Conservation (phyloP, 2,113 vertebrate species). For the Scortum barcoo region DNA sequence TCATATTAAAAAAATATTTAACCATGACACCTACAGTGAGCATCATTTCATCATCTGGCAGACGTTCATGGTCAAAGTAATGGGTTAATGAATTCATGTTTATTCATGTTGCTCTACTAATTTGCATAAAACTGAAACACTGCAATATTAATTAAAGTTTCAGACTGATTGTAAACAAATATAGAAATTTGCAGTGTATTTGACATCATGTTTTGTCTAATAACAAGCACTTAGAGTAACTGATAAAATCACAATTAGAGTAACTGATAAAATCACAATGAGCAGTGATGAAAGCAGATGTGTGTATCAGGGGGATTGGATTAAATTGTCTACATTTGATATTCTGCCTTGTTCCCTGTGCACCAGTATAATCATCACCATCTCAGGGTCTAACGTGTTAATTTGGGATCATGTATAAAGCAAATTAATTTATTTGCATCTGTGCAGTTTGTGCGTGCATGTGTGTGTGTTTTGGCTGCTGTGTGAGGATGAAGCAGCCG, state of each 20-base stretch:
- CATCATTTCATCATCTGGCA: constrained; percentile 35
- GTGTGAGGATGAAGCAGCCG: not conserved
- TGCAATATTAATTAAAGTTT: constrained; percentile 27
- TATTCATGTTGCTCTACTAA: constrained; percentile 38
- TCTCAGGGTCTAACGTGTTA: constrained; percentile 55
- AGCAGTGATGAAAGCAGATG: constrained; percentile 41
- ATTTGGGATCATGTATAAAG: constrained; percentile 61
- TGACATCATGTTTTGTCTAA: constrained; percentile 35
- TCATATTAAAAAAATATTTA: constrained; percentile 25
- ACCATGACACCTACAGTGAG: constrained; percentile 16
- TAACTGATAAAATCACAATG: constrained; percentile 6
- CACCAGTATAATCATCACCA: constrained; percentile 39
- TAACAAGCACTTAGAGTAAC: constrained; percentile 12
- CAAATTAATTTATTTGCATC: constrained; percentile 56
- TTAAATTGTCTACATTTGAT: constrained; percentile 55
- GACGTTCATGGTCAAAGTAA: constrained; percentile 48
- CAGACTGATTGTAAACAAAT: constrained; percentile 37
- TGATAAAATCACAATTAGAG: constrained; percentile 11
- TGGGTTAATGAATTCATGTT: constrained; percentile 56
- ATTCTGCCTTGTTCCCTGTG: constrained; percentile 37
- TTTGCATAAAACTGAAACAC: constrained; percentile 21
- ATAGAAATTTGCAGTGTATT: constrained; percentile 25
- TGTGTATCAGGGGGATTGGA: constrained; percentile 40
- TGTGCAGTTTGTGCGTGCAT: constrained; percentile 12
- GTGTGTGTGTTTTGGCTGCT: not conserved